Evolutionary conservation across 2,113 vertebrate genomes (phyloP).

Genomic region (Arothron firmamentum): DNA sequence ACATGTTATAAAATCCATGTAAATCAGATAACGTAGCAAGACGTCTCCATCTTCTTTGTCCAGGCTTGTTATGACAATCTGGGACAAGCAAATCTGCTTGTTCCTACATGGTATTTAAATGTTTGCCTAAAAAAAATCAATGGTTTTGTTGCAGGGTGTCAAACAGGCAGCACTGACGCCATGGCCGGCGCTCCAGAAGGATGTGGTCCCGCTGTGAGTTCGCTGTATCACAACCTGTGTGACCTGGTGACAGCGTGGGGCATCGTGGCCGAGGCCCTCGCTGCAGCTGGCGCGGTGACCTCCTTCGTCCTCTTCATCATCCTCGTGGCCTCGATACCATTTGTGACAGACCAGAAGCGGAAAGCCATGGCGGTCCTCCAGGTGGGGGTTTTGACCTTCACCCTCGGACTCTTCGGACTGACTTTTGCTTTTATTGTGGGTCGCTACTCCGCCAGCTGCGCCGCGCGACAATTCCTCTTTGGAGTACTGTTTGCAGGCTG

Average conservation of each 20-base stretch:
- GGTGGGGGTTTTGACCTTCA: slow-evolving; percentile 81
- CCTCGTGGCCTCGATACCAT: slow-evolving; percentile 82
- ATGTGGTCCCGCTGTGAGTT: slow-evolving; percentile 73
- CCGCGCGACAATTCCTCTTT: slow-evolving; percentile 85
- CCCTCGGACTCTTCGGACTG: slow-evolving; percentile 88
- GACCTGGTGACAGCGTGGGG: slow-evolving; percentile 84
- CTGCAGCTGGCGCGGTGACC: slow-evolving; percentile 78
- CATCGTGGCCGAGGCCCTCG: slow-evolving; percentile 81
- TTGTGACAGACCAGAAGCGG: slow-evolving; percentile 80
- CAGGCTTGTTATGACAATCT: neutral
- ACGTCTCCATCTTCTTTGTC: neutral
- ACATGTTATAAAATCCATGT: too few species aligned
- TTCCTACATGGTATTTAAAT: neutral
- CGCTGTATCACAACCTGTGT: slow-evolving; percentile 88
- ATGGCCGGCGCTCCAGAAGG: slow-evolving; percentile 58
- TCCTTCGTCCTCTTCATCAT: slow-evolving; percentile 82
- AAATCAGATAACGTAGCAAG: too few species aligned
- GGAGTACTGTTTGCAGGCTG: slow-evolving; percentile 87
- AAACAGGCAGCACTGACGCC: neutral
- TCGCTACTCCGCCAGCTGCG: slow-evolving; percentile 80
- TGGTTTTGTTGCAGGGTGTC: slow-evolving; percentile 21
- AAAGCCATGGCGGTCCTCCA: slow-evolving; percentile 82
- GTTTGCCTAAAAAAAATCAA: neutral
- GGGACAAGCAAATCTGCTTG: slow-evolving; percentile 7
- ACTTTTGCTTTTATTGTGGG: slow-evolving; percentile 86